Conservation (phyloP, 2,113 vertebrate genomes). For the Fulica atra region DNA sequence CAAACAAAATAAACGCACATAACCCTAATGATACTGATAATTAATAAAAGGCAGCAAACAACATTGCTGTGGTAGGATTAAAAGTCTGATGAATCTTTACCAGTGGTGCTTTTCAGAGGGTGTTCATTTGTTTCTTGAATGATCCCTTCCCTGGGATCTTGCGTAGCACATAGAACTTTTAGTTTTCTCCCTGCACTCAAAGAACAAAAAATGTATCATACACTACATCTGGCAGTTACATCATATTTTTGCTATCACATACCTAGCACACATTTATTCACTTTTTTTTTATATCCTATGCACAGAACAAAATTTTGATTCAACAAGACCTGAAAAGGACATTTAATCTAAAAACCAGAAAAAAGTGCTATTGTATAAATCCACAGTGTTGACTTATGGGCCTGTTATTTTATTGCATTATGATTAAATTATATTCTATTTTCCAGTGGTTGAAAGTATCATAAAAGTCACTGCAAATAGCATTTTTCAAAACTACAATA, state of each 20-base stretch:
- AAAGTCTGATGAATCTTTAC: not conserved
- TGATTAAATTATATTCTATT: not conserved
- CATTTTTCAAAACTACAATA: not conserved
- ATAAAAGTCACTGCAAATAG: not conserved
- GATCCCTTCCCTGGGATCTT: not conserved
- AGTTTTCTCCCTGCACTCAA: not conserved
- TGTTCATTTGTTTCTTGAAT: not conserved
- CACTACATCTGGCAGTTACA: fast-evolving
- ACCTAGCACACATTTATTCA: not conserved
- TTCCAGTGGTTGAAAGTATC: not conserved
- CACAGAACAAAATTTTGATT: not conserved
- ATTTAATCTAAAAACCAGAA: not conserved
- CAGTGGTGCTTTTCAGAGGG: not conserved
- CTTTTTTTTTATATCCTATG: not conserved
- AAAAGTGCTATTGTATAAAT: not conserved
- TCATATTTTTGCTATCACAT: not conserved
- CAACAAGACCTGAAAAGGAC: not conserved
- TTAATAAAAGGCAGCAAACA: not conserved
- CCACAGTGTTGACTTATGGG: not conserved
- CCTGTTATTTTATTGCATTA: not conserved
- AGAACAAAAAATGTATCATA: not conserved
- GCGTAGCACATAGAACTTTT: not conserved
- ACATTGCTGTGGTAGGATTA: not conserved
- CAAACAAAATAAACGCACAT: not conserved
- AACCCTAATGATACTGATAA: fast-evolving